Evolutionary conservation across 2,113 vertebrate genomes (phyloP).

Genomic region (Burhinus oedicnemus): DNA sequence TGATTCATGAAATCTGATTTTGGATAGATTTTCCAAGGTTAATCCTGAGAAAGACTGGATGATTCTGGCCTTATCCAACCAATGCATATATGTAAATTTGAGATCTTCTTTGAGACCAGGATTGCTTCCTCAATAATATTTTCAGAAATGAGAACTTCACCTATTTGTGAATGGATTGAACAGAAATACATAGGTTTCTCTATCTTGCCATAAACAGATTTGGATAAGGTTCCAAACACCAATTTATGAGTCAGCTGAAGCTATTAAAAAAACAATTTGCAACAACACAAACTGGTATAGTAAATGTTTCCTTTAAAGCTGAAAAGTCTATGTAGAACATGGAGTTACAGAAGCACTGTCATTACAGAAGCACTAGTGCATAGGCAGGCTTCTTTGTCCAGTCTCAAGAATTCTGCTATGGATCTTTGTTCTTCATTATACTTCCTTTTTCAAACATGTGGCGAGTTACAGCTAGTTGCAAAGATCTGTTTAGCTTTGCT

Average conservation of each 20-base stretch:
- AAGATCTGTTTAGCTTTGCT: not conserved
- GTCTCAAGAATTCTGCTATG: not conserved
- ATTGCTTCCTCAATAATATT: not conserved
- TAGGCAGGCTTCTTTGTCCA: not conserved
- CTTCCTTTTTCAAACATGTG: not conserved
- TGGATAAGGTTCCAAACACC: not conserved
- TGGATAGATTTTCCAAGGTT: not conserved
- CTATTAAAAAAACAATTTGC: not conserved
- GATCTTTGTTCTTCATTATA: not conserved
- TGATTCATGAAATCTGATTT: not conserved
- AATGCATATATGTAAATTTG: not conserved
- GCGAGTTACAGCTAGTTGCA: not conserved
- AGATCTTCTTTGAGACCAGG: not conserved
- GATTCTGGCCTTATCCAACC: not conserved
- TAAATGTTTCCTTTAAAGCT: not conserved
- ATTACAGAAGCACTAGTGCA: not conserved
- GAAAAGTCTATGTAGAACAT: not conserved
- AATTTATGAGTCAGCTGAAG: not conserved
- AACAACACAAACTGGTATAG: not conserved
- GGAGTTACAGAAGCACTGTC: not conserved
- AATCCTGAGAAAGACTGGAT: not conserved
- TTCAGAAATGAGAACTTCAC: not conserved
- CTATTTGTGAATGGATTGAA: not conserved
- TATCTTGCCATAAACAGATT: not conserved
- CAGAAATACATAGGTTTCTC: not conserved